Evolutionary conservation across 2,888 invertebrate genomes (phyloP), one percentile per base, ranked within the genome.

Genomic region (Yponomeuta sedellus): DNA sequence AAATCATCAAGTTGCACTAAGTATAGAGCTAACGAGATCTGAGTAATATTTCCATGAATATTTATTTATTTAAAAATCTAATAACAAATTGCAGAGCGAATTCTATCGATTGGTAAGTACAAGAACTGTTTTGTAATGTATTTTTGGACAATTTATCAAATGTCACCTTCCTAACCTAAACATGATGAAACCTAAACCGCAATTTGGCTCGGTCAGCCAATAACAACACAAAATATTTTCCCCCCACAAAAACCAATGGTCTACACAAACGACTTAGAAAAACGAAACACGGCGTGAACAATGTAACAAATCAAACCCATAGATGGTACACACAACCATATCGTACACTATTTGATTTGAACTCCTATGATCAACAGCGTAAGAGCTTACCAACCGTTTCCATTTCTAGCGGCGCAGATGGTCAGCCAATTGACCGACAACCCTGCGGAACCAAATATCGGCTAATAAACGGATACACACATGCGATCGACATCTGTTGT

Each of bases 361-460:
- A 5, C 16, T 52, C 16, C 5, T 52, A 12, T 52, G 12, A 1
- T 16, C 12, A 12, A 3, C 12, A 3, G 3, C 5, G 1, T 52
- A 52, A 52, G 44, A 16, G 44, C 44, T 12, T 16, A 1, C 44
- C 44, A 4, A 61, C 16, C 16, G 61, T 28, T 12, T 12, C n/a
- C 64, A 20, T 64, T 25, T 12, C 63, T 69, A 68, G 72, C 69
- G 73, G 69, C 82, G 77, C 88, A 89, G 88, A 89, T 89, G 89
- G 87, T 80, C 86, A 79, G 75, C 75, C 87, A 80, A 88, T 88
- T 86, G 85, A 85, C 85, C 83, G 79, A 75, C 75, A 74, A 71
- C 70, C 77, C 75, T 78, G 79, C 79, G 77, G 77, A 79, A 63
- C 62, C 79, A 74, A 82, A 83, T 82, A 80, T 78, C 81, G 80